Base-by-base conservation (phyloP, 1,140 invertebrate genomes). In the Apis dorsata region DNA sequence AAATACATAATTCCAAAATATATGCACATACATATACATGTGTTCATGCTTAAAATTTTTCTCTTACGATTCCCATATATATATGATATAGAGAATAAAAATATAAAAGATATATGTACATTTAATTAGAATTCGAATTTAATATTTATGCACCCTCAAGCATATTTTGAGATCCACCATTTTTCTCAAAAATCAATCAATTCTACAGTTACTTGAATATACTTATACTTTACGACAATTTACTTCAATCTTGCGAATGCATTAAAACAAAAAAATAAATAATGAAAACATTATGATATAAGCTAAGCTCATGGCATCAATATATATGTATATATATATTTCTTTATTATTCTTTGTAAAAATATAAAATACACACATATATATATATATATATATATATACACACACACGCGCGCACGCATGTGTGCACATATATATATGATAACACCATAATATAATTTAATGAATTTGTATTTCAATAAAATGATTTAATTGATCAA, bases 241-340 rank as follows among this genome's bases (percentile, higher is more conserved):
- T 93, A 94, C 92, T 94, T 93, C 91, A 91, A 91, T 93, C 91
- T 93, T 93, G 92, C 93, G 90, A 92, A 93, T 93, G 92, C 93
- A 93, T 92, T 91, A 92, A 91, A 90, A 91, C 85, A 90, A 89
- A 90, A 90, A 88, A 92, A 91, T 88, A 91, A 92, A 90, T 89
- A 91, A 93, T 91, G 89, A 91, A 91, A 93, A 92, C 90, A 91
- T 93, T 90, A 90, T 93, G 89, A 90, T 91, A 89, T 91, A 93
- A 93, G 91, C 91, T 90, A 93, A 92, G 92, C 92, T 90, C 85
- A 91, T 93, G 92, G 92, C 91, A 90, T 90, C 84, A 73, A 10
- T 86, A 84, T 86, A 84, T 87, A 78, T 89, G 75, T 89, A 76
- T 83, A 83, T 83, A 73, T 83, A 73, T 78, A 77, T 83, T n/a